Evolutionary conservation across 2,797 vertebrate genomes (phyloP).

Genomic region (Vespertilio murinus): DNA sequence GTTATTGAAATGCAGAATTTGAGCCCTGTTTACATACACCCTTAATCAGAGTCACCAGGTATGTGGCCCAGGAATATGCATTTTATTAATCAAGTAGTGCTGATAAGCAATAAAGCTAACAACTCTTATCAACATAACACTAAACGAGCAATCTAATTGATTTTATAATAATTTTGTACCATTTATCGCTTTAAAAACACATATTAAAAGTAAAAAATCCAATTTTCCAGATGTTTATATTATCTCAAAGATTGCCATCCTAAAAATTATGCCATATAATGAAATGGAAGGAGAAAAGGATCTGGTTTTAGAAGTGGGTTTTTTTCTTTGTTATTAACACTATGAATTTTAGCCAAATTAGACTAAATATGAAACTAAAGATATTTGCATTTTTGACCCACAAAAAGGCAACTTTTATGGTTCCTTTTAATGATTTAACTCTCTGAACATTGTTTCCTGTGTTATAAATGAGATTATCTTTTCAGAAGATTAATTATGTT

Average conservation of each 20-base stretch:
- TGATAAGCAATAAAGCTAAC: neutral
- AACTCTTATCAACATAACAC: neutral
- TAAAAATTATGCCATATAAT: neutral
- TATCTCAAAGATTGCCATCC: neutral
- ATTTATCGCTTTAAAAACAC: conserved; percentile 18
- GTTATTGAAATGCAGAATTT: conserved; percentile 18
- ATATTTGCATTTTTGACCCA: neutral
- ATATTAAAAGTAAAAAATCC: neutral
- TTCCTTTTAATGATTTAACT: neutral
- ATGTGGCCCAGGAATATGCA: neutral
- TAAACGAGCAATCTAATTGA: neutral
- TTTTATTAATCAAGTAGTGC: conserved; percentile 29
- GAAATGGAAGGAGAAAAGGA: neutral
- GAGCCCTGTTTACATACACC: neutral
- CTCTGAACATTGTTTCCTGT: neutral
- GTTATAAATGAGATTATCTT: conserved; percentile 7
- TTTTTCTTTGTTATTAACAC: neutral
- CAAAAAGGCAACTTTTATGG: neutral
- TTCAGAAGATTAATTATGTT: neutral
- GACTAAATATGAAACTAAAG: neutral
- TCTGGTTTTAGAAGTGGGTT: neutral
- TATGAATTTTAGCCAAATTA: neutral
- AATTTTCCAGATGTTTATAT: conserved; percentile 22
- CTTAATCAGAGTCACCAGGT: neutral
- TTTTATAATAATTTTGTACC: neutral